phyloP scores from a whole-genome alignment of 2,797 vertebrate genomes.

The Tapirus indicus region DNA sequence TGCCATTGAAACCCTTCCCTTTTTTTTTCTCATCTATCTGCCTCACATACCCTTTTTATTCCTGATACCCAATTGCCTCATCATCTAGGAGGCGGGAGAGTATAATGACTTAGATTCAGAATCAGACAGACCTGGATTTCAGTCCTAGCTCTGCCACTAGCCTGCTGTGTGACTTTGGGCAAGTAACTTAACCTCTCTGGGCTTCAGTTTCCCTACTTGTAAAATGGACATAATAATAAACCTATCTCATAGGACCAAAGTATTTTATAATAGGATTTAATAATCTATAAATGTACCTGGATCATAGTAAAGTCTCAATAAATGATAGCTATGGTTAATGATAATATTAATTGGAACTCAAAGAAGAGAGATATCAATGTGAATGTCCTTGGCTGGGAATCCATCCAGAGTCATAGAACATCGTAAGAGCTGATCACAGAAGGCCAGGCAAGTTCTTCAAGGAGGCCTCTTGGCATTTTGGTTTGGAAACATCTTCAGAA shows the following conservation, averaged over 20 bases:
- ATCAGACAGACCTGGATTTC: background rate
- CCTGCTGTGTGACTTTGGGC: background rate
- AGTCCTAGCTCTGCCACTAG: background rate
- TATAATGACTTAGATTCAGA: background rate
- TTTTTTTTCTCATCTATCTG: background rate
- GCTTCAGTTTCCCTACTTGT: background rate
- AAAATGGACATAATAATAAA: background rate
- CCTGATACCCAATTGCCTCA: background rate
- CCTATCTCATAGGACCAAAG: background rate
- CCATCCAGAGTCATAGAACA: background rate
- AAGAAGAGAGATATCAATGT: background rate
- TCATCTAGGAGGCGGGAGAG: background rate
- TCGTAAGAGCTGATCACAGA: background rate
- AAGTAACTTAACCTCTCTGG: constrained; percentile 24
- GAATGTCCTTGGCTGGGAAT: background rate
- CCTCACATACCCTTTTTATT: background rate
- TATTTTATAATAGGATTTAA: background rate
- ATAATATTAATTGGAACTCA: background rate
- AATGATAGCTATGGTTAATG: background rate
- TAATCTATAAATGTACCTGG: background rate
- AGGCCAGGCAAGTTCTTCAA: background rate
- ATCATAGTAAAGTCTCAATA: background rate
- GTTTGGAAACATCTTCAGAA: background rate
- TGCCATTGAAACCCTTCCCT: background rate
- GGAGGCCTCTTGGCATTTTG: background rate